These are phyloP conservation scores for Mormyrus hasselquistii DNA, from an alignment of 2,797 vertebrate species.

Conservation along the genomic window DNA sequence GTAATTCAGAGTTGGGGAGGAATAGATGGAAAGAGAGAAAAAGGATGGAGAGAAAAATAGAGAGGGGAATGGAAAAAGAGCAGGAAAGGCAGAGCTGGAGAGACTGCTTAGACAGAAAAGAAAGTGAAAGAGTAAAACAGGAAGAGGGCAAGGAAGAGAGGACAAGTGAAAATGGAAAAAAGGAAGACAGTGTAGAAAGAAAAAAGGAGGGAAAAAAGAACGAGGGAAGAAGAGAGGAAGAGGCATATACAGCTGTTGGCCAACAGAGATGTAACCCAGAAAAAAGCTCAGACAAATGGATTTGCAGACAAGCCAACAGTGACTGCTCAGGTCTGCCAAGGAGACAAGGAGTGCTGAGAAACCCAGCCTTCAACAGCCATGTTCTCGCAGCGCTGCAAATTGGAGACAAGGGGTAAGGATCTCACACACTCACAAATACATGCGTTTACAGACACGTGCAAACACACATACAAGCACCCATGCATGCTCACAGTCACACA, in stretches of 20 bases:
- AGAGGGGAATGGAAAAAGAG: background rate
- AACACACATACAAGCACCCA: background rate
- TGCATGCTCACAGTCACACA: background rate
- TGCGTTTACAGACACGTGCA: no score
- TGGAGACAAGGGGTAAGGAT: background rate
- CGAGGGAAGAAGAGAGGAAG: slow-evolving; percentile 29
- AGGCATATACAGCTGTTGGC: background rate
- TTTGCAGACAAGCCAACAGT: background rate
- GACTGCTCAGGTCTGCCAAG: background rate
- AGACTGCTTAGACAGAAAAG: slow-evolving; percentile 11
- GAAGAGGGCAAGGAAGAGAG: slow-evolving; percentile 32
- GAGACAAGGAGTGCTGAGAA: background rate
- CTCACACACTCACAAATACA: background rate
- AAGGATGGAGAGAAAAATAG: slow-evolving; percentile 22
- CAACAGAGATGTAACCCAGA: background rate
- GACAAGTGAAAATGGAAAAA: background rate
- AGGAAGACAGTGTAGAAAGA: slow-evolving; percentile 23
- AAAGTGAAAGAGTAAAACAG: slow-evolving; percentile 15
- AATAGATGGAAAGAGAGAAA: slow-evolving; percentile 32
- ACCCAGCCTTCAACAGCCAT: background rate
- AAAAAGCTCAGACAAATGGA: background rate
- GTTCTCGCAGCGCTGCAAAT: background rate
- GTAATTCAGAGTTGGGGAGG: slow-evolving; percentile 46
- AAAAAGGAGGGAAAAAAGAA: slow-evolving; percentile 9
- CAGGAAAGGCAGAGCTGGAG: slow-evolving; percentile 33